Conservation (phyloP, 2,113 vertebrate species). For the Tachycineta bicolor region DNA sequence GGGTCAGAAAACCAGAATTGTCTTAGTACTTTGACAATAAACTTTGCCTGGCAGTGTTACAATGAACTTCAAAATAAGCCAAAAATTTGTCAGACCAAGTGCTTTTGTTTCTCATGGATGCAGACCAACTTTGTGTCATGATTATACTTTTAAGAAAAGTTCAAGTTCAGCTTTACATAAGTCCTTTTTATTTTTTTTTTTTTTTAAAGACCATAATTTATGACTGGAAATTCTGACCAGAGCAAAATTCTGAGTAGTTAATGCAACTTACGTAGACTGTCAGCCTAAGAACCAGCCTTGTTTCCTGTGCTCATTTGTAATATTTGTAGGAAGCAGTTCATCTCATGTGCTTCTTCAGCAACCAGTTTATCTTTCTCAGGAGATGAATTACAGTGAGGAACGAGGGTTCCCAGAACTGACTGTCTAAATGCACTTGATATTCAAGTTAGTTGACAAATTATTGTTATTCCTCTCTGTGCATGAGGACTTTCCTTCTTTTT, state of each 20-base stretch:
- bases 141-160: background rate
- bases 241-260: background rate
- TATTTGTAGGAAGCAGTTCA: background rate
- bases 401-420: background rate
- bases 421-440: background rate
- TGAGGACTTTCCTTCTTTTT: background rate
- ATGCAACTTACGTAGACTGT: background rate
- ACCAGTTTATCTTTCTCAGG: constrained; percentile 3
- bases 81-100: constrained; percentile 36
- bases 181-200: background rate
- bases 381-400: background rate
- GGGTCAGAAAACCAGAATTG: constrained; percentile 34
- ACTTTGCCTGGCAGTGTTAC: background rate
- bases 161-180: background rate
- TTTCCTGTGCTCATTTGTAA: background rate
- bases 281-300: background rate
- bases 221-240: constrained; percentile 5
- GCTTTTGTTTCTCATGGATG: constrained; percentile 45
- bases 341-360: background rate
- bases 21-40: constrained; percentile 7
- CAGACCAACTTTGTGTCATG: constrained; percentile 41
- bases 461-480: background rate
- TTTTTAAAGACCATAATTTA: background rate
- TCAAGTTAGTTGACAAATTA: background rate
- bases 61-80: constrained; percentile 37